These are phyloP conservation scores for Saturnia pavonia DNA, from an alignment of 2,888 invertebrate species.

Conservation along the genomic window DNA sequence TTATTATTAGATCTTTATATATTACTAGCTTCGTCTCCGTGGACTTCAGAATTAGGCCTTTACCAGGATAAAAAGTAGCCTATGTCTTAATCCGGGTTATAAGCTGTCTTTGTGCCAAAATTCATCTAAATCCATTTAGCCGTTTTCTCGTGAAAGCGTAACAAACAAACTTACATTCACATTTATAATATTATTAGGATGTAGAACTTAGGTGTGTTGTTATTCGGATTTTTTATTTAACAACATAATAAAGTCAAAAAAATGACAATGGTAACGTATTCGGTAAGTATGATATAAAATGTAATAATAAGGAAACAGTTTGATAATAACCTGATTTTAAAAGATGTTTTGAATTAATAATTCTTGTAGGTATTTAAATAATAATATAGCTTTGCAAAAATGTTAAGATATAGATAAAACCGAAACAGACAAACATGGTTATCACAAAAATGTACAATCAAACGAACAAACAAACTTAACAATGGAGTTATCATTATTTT, in stretches of 20 bases:
- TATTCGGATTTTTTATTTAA: not conserved
- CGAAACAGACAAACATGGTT: not conserved
- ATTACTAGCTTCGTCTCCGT: too few relatives aligned
- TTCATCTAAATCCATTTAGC: too few relatives aligned
- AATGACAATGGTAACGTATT: not conserved
- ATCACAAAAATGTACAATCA: not conserved
- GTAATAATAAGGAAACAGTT: not conserved
- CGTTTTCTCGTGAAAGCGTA: too few relatives aligned
- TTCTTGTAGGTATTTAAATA: not conserved
- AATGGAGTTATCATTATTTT: slow-evolving; percentile 27
- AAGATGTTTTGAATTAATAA: not conserved
- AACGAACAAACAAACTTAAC: slow-evolving; percentile 8
- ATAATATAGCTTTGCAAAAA: not conserved
- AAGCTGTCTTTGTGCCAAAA: too few relatives aligned
- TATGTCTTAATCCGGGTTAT: too few relatives aligned
- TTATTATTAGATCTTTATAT: not conserved
- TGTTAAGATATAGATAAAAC: not conserved
- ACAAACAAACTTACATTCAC: too few relatives aligned
- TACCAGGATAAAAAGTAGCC: too few relatives aligned
- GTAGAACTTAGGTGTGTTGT: not conserved
- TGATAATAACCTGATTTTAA: not conserved
- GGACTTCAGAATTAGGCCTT: too few relatives aligned
- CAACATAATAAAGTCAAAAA: not conserved
- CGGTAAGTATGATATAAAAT: not conserved
- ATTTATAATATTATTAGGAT: too few relatives aligned